Evolutionary conservation across 2,113 vertebrate species (phyloP).

Genomic region (Pseudopipra pipra): DNA sequence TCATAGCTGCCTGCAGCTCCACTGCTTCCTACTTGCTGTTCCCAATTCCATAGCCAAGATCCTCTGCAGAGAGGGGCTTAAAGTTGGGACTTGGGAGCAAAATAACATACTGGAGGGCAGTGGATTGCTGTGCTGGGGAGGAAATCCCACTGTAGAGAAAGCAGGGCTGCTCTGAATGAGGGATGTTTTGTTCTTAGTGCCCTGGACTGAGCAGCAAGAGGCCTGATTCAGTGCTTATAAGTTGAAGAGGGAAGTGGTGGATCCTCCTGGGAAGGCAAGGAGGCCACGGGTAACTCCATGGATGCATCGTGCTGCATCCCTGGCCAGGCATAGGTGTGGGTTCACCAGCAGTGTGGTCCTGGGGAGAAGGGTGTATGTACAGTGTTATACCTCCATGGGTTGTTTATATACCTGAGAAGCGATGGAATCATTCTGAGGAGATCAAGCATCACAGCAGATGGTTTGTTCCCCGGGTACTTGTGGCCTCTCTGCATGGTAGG

Average conservation of each 20-base stretch:
- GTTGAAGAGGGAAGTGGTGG: background rate
- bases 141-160: rapidly evolving
- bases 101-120: background rate
- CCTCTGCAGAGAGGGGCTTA: background rate
- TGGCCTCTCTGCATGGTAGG: rapidly evolving
- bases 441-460: background rate
- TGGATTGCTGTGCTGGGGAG: background rate
- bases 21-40: background rate
- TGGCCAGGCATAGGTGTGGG: rapidly evolving
- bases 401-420: background rate
- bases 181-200: rapidly evolving
- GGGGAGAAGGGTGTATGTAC: background rate
- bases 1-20: background rate
- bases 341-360: rapidly evolving
- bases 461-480: background rate
- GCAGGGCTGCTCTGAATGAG: background rate
- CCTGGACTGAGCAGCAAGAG: rapidly evolving
- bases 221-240: rapidly evolving
- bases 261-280: rapidly evolving
- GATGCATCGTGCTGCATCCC: rapidly evolving
- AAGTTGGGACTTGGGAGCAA: background rate
- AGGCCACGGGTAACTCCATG: background rate
- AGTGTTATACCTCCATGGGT: rapidly evolving
- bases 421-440: background rate
- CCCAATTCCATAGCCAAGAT: background rate